Conservation (phyloP, 1,140 invertebrate species). For the Sesamia nonagrioides region DNA sequence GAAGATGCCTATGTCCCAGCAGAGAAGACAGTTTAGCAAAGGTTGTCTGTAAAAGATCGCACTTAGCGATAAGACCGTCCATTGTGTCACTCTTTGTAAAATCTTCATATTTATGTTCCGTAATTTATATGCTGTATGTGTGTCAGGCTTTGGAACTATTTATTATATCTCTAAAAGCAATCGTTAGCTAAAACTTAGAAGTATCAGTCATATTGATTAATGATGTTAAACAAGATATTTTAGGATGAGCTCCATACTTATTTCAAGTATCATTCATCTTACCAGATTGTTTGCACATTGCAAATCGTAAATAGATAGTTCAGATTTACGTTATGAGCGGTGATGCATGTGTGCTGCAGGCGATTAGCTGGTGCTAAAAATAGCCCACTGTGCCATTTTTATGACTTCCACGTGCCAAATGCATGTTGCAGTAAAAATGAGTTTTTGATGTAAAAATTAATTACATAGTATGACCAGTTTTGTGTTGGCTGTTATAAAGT, state of each 20-base stretch:
- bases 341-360: constrained; percentile 3
- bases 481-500: background rate
- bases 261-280: constrained; percentile 18
- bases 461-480: background rate
- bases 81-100: no score
- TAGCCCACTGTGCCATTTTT: constrained; percentile 11
- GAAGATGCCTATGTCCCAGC: no score
- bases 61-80: no score
- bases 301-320: constrained; percentile 20
- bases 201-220: background rate
- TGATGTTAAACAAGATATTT: background rate
- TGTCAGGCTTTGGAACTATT: no score
- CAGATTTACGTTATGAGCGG: constrained; percentile 16
- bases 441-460: constrained; percentile 33
- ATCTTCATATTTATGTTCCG: background rate
- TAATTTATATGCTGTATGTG: background rate
- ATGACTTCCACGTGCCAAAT: background rate
- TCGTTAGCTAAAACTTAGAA: background rate
- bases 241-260: background rate
- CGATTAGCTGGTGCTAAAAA: background rate
- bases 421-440: constrained; percentile 5
- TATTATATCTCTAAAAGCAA: background rate
- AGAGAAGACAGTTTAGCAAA: no score
- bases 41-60: no score
- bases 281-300: constrained; percentile 21